These are phyloP conservation scores for Barypeithes pellucidus DNA, from an alignment of 2,888 invertebrate genomes.

Conservation along the genomic window DNA sequence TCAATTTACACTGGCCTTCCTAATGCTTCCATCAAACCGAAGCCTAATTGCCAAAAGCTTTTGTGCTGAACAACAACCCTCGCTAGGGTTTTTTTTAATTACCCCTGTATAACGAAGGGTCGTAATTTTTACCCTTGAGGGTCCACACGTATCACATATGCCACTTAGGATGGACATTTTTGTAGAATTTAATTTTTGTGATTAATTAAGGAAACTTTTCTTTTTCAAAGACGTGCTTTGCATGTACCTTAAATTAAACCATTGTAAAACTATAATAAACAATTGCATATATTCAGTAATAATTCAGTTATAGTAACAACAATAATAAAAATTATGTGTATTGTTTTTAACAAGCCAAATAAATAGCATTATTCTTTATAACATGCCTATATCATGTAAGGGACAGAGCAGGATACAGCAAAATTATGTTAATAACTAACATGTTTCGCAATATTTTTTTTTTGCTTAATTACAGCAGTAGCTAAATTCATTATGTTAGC, in stretches of 20 bases:
- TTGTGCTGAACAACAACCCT: conserved; percentile 63
- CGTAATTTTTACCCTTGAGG: conserved; percentile 45
- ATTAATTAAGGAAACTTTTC: not conserved
- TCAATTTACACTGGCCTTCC: conserved; percentile 65
- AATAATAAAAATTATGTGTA: too few species aligned
- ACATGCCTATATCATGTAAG: not conserved
- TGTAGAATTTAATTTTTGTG: conserved; percentile 10
- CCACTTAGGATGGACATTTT: conserved; percentile 45
- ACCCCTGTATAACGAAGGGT: conserved; percentile 55
- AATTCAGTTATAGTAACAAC: too few species aligned
- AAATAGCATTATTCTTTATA: too few species aligned
- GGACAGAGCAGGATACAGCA: conserved; percentile 11
- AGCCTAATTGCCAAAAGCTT: conserved; percentile 70
- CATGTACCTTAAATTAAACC: too few species aligned
- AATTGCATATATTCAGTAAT: too few species aligned
- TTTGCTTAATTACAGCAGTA: conserved; percentile 1
- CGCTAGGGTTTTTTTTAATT: conserved; percentile 66
- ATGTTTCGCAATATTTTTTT: not conserved
- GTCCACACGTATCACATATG: conserved; percentile 42
- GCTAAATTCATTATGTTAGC: conserved; percentile 11
- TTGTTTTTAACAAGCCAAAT: conserved; percentile 2
- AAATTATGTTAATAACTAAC: conserved; percentile 9
- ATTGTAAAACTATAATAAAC: too few species aligned
- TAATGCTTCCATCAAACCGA: conserved; percentile 63
- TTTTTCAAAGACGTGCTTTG: too few species aligned